Evolutionary conservation across 2,113 vertebrate genomes (phyloP).

Genomic region (Rhynchomys soricoides): DNA sequence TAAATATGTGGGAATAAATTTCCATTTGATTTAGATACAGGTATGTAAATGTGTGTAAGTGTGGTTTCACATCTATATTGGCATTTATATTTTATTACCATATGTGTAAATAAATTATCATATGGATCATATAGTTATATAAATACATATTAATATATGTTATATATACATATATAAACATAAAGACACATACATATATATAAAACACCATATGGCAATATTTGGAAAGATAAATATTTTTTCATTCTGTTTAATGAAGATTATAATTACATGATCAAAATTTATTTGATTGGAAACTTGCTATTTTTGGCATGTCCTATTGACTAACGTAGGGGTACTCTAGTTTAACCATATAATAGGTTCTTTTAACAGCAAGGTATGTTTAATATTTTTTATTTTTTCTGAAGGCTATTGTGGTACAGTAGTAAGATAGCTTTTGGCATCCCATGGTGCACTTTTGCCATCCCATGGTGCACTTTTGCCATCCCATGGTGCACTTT

Average conservation of each 20-base stretch:
- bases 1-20: conserved; percentile 46
- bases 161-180: no score
- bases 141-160: background rate
- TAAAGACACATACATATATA: background rate
- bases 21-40: conserved; percentile 27
- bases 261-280: background rate
- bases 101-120: conserved; percentile 2
- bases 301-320: background rate
- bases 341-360: background rate
- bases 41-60: background rate
- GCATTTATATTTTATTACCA: conserved; percentile 25
- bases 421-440: background rate
- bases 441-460: background rate
- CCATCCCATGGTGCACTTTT: background rate
- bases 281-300: conserved; percentile 33
- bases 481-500: background rate
- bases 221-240: conserved; percentile 10
- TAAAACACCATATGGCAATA: background rate
- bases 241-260: background rate
- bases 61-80: background rate
- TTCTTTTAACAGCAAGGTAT: background rate
- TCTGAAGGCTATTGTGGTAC: background rate
- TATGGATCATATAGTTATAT: background rate
- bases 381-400: background rate
- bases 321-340: background rate